phyloP scores from a whole-genome alignment of 2,797 vertebrate species.

The Malacoraja senta region DNA sequence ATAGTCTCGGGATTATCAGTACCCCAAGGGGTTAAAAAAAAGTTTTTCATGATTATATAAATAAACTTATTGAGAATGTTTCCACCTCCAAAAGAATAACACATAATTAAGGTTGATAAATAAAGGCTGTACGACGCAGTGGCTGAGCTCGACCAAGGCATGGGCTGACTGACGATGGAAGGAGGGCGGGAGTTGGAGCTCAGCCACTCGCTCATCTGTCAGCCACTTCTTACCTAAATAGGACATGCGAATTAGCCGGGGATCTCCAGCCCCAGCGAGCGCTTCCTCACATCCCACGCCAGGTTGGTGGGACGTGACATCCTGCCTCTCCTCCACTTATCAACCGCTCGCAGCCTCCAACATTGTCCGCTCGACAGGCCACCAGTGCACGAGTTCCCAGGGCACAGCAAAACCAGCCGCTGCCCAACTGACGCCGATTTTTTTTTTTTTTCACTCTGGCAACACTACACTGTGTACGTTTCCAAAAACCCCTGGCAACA shows the following conservation, averaged over 20 bases:
- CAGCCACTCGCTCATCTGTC: neutral
- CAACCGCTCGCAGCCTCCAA: neutral
- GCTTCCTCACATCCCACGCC: conserved; percentile 92
- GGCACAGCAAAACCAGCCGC: neutral
- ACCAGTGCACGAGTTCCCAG: neutral
- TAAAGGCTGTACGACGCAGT: neutral
- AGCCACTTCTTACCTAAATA: conserved; percentile 77
- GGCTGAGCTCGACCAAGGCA: neutral
- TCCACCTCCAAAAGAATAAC: neutral
- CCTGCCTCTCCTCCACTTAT: neutral
- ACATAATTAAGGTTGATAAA: neutral
- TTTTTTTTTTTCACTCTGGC: neutral
- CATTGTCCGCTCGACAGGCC: neutral
- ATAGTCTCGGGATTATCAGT: no score
- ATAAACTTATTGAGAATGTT: neutral
- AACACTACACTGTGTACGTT: no score
- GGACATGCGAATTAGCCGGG: conserved; percentile 78
- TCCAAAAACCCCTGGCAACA: no score
- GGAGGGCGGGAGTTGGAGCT: neutral
- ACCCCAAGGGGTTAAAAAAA: neutral
- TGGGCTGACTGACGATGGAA: neutral
- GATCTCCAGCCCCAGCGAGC: conserved; percentile 81
- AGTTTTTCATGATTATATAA: neutral
- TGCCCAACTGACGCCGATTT: neutral
- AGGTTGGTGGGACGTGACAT: conserved; percentile 87